Conservation (phyloP, 2,888 invertebrate genomes). For the Thymelicus lineola region DNA sequence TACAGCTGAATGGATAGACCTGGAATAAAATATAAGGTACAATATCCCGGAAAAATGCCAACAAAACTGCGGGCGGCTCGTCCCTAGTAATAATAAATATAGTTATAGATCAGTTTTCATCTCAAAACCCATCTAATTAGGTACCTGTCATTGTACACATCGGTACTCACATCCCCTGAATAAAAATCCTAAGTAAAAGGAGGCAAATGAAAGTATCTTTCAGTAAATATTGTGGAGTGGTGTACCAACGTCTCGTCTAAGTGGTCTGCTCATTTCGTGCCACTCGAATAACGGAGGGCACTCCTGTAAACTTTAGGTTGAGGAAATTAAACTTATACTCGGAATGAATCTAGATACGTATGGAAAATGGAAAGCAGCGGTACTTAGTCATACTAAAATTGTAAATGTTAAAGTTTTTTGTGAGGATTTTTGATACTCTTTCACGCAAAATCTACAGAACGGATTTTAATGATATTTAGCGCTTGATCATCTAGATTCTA, state of each 20-base stretch:
- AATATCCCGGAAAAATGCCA: no score
- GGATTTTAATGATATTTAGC: no score
- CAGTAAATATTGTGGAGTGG: conserved; percentile 61
- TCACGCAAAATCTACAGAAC: no score
- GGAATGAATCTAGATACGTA: conserved; percentile 30
- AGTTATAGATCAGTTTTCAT: not conserved
- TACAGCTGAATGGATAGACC: no score
- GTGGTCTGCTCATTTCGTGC: conserved; percentile 78
- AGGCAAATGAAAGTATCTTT: conserved; percentile 46
- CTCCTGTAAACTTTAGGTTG: conserved; percentile 59
- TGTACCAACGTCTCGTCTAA: conserved; percentile 65
- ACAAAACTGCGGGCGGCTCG: no score
- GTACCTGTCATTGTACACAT: conserved; percentile 20
- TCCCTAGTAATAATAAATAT: no score
- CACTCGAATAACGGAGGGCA: conserved; percentile 59
- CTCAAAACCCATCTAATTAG: conserved; percentile 22
- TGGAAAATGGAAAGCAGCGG: not conserved
- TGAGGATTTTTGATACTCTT: no score
- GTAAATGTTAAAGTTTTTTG: no score
- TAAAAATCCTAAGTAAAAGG: conserved; percentile 41
- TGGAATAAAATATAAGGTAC: no score
- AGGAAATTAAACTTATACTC: conserved; percentile 50
- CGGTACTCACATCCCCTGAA: conserved; percentile 18
- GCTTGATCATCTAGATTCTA: no score
- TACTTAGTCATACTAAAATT: no score